Evolutionary conservation across 2,113 vertebrate genomes (phyloP), one percentile per base, ranked within the genome.

Genomic region (Lichenostomus cassidix): DNA sequence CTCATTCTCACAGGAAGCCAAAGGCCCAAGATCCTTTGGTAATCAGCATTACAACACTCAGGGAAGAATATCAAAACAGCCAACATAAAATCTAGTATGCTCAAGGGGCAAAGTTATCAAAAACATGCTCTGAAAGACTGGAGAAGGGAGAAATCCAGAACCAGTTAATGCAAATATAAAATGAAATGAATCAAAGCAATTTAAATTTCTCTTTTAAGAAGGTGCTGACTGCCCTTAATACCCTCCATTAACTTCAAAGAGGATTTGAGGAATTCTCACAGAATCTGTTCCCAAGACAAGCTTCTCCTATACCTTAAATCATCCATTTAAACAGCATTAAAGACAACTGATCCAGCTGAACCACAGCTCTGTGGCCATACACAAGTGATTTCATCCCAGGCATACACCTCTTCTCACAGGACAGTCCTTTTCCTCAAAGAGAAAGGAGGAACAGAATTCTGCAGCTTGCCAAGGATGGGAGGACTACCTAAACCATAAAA

Each of bases 1-100:
- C 95, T 94, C 10, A 4, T 90, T 92, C 96, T 94, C 96, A 96
- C 93, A 97, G 97, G 96, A 97, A 96, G 87, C 89, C 87, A 92
- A 95, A 88, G 89, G 90, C 93, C 76, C 84, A 37, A 95, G 91
- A 94, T 89, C 95, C 84, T 93, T 77, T 0, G 3, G 94, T 76
- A 95, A 97, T 96, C 94, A 94, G 91, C 89, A 87, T 94, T 88
- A 95, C 78, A 86, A 85, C 92, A 94, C 83, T 76, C 52, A 20
- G 63, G 86, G 83, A 95, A 90, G 92, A 87, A 74, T 49, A 96
- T 31, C 59, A 95, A 92, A 94, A 94, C 81, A 91, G 86, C 16
- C 69, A 89, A 59, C 46, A 22, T 28, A 83, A 91, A 77, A 87
- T 83, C 77, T 82, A 79, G 56, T 63, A 76, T 44, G 62, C 88